Conservation (phyloP, 2,113 vertebrate species). For the Gasterosteus nipponicus region DNA sequence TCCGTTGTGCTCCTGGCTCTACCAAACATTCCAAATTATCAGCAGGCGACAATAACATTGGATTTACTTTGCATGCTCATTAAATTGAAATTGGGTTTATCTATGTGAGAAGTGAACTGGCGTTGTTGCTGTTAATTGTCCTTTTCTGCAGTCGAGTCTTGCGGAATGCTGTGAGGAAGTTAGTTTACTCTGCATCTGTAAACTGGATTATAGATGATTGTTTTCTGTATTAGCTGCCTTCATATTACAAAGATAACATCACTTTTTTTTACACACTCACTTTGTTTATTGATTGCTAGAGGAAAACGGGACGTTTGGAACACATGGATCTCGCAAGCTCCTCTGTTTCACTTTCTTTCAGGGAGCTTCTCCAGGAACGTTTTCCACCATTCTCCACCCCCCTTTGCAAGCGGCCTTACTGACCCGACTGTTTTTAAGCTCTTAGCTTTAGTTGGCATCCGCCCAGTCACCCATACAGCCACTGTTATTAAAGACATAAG, state of each 20-base stretch:
- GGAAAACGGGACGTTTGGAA: not conserved
- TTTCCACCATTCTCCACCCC: not conserved
- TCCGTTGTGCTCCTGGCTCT: slow-evolving; percentile 53
- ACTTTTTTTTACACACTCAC: slow-evolving; percentile 3
- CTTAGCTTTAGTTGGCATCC: not conserved
- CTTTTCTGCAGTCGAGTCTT: slow-evolving; percentile 49
- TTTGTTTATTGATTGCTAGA: not conserved
- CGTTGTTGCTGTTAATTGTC: slow-evolving; percentile 56
- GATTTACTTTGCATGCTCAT: slow-evolving; percentile 60
- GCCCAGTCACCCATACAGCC: slow-evolving; percentile 1
- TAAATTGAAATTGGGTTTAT: slow-evolving; percentile 64
- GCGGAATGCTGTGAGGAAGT: slow-evolving; percentile 36
- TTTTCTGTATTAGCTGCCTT: slow-evolving; percentile 10
- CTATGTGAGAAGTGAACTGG: slow-evolving; percentile 48
- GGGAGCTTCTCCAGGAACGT: not conserved
- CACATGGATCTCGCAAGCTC: not conserved
- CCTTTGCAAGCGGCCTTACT: not conserved
- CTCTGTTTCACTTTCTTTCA: not conserved
- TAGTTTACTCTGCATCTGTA: slow-evolving; percentile 18
- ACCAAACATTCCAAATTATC: slow-evolving; percentile 65
- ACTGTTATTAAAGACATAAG: not conserved
- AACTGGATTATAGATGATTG: slow-evolving; percentile 40
- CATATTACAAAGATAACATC: not conserved
- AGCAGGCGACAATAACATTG: slow-evolving; percentile 61
- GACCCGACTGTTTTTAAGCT: slow-evolving; percentile 4